phyloP scores from a whole-genome alignment of 1,140 invertebrate genomes.

The Zaprionus kolodkinae region DNA sequence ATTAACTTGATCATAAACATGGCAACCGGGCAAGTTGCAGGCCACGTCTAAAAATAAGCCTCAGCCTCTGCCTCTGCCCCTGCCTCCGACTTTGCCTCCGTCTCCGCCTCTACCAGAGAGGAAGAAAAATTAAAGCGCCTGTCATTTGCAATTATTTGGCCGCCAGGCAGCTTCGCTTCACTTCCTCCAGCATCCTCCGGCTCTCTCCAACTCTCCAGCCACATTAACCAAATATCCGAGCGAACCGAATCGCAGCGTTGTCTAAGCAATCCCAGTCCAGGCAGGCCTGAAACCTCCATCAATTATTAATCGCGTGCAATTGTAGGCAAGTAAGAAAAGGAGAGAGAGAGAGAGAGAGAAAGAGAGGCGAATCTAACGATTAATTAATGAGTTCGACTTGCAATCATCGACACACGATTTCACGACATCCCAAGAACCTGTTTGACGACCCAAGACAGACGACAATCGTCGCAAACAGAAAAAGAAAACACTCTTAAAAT shows the following conservation, averaged over 20 bases:
- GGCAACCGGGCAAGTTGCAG: conserved; percentile 46
- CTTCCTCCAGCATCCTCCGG: conserved; percentile 16
- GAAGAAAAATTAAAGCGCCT: conserved; percentile 81
- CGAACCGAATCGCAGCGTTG: conserved; percentile 44
- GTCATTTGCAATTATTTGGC: conserved; percentile 78
- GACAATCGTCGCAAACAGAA: not conserved
- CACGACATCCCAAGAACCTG: not conserved
- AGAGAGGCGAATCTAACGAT: not conserved
- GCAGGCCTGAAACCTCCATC: conserved; percentile 32
- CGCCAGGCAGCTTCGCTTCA: conserved; percentile 59
- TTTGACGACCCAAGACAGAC: not conserved
- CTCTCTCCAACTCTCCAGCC: not conserved
- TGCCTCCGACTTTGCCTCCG: conserved; percentile 39
- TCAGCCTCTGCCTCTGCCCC: conserved; percentile 17
- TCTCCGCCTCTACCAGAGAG: conserved; percentile 50
- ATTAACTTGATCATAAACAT: conserved; percentile 80
- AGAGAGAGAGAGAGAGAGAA: not conserved
- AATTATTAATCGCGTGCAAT: conserved; percentile 67
- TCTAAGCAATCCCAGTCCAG: conserved; percentile 36
- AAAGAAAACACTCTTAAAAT: not conserved
- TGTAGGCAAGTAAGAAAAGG: conserved; percentile 11
- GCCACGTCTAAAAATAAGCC: conserved; percentile 57
- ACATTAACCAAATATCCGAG: conserved; percentile 56
- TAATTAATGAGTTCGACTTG: conserved; percentile 54
- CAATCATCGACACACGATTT: conserved; percentile 24